These are phyloP conservation scores for Omphaloscelis lunosa DNA, from an alignment of 2,888 invertebrate genomes.

Conservation along the genomic window DNA sequence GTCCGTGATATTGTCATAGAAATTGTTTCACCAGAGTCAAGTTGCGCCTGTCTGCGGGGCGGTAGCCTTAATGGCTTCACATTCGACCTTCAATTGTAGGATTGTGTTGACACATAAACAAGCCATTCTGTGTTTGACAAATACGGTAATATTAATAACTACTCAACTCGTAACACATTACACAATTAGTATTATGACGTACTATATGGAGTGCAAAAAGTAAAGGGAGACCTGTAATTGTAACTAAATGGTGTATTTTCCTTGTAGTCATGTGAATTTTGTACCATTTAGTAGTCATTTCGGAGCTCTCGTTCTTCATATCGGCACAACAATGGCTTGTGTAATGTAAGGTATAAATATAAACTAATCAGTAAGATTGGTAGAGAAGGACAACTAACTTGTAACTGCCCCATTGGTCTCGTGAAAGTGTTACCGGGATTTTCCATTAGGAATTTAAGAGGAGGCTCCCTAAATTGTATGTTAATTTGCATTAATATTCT, in stretches of 20 bases:
- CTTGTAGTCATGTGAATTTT: background rate
- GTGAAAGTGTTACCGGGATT: background rate
- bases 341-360: background rate
- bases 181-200: background rate
- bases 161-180: background rate
- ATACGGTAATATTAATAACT: background rate
- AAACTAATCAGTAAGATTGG: background rate
- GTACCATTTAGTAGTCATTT: background rate
- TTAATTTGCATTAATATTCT: no score
- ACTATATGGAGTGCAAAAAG: background rate
- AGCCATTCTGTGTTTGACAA: background rate
- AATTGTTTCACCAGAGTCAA: no score
- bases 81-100: slow-evolving; percentile 20
- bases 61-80: slow-evolving; percentile 29
- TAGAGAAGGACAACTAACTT: background rate
- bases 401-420: no score
- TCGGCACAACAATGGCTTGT: background rate
- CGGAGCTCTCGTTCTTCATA: background rate
- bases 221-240: background rate
- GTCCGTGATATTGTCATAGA: no score
- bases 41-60: no score
- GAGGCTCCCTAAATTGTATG: no score
- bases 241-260: background rate
- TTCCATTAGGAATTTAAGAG: background rate
- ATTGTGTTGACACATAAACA: slow-evolving; percentile 11